Percentiles rank a stretch among this genome's conserved stretches.
These are phyloP conservation scores for Ctenodactylus gundi DNA, from an alignment of 2,113 vertebrate species.

Conservation along the genomic window DNA sequence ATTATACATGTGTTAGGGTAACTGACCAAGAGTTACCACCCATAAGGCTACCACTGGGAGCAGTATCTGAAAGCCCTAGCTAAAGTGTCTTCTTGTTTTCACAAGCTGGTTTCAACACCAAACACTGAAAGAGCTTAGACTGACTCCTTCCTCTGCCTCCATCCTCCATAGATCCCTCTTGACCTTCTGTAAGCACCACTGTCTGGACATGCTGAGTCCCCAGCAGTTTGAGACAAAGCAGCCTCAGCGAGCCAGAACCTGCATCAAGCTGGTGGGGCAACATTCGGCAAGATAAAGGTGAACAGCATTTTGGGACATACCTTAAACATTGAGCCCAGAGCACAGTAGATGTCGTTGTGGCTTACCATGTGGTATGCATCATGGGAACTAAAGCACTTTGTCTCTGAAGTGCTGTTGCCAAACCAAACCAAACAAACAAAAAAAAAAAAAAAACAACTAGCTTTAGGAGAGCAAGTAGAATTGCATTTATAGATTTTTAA, in stretches of 20 bases:
- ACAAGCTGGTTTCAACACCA: not conserved
- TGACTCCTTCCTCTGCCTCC: not conserved
- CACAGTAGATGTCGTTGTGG: not conserved
- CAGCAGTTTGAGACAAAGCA: not conserved
- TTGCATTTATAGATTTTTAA: not conserved
- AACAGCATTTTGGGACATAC: not conserved
- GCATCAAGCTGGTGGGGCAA: not conserved
- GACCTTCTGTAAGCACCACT: not conserved
- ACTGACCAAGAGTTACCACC: not conserved
- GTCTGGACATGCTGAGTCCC: not conserved
- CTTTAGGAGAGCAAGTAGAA: not conserved
- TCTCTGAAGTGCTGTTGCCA: not conserved
- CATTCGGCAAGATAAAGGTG: not conserved
- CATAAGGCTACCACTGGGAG: accelerated
- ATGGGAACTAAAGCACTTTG: not conserved
- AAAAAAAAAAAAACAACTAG: too few species aligned
- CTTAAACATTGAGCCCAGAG: not conserved
- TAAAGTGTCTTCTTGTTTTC: not conserved
- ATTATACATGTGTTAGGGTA: not conserved
- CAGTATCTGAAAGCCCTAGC: not conserved
- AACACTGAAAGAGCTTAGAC: not conserved
- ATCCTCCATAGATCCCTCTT: not conserved
- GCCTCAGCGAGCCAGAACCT: not conserved
- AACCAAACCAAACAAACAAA: too few species aligned
- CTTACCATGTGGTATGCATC: not conserved